Evolutionary conservation across 1,140 invertebrate genomes (phyloP).

Genomic region (Trichoplusia ni): DNA sequence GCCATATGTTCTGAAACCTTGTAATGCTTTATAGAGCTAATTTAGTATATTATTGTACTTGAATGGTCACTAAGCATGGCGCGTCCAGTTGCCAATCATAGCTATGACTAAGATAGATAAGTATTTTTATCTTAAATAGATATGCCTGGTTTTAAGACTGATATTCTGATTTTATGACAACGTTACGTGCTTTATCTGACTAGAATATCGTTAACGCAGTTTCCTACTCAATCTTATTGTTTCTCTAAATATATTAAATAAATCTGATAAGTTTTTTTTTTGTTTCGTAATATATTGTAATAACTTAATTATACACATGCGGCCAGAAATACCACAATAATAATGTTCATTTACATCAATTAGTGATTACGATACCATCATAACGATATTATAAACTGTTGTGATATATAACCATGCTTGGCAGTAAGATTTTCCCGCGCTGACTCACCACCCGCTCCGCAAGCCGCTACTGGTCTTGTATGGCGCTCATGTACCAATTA

Average conservation of each 20-base stretch:
- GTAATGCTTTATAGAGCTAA: slow-evolving; percentile 32
- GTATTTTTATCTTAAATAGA: background rate
- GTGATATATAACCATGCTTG: slow-evolving; percentile 6
- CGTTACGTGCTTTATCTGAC: no score
- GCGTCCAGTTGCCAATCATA: slow-evolving; percentile 6
- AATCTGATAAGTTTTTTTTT: no score
- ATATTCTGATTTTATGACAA: no score
- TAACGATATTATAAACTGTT: background rate
- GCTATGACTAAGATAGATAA: background rate
- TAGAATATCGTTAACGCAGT: no score
- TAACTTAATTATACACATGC: background rate
- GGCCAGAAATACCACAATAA: background rate
- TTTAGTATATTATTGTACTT: slow-evolving; percentile 38
- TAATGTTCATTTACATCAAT: background rate
- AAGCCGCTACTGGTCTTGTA: slow-evolving; percentile 23
- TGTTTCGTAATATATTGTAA: no score
- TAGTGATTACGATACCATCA: background rate
- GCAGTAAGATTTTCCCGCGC: slow-evolving; percentile 21
- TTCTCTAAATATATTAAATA: no score
- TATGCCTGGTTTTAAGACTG: no score
- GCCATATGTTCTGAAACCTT: slow-evolving; percentile 38
- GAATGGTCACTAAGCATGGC: slow-evolving; percentile 15
- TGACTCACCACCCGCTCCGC: background rate
- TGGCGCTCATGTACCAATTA: slow-evolving; percentile 21
- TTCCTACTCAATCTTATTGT: no score